Evolutionary conservation across 2,113 vertebrate genomes (phyloP).

Genomic region (Oreochromis niloticus): DNA sequence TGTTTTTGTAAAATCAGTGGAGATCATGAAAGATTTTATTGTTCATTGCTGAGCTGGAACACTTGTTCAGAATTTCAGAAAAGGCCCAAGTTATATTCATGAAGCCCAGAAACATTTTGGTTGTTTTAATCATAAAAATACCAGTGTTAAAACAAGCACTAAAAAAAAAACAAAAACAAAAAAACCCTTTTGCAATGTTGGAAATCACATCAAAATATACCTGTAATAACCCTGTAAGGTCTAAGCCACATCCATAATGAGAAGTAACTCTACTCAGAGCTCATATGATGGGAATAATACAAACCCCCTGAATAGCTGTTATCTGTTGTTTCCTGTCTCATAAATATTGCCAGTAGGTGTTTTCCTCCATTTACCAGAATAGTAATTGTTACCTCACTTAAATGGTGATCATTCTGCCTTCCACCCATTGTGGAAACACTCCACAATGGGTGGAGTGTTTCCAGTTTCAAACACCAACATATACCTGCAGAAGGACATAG

Average conservation of each 20-base stretch:
- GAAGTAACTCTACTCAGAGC: not conserved
- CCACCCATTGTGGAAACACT: not conserved
- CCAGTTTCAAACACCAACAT: not conserved
- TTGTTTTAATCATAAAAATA: not conserved
- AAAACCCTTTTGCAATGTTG: not conserved
- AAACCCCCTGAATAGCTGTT: not conserved
- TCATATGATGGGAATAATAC: not conserved
- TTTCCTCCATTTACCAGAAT: not conserved
- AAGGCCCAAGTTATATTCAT: not conserved
- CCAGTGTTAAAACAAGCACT: not conserved
- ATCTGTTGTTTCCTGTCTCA: not conserved
- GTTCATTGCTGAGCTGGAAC: not conserved
- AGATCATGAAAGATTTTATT: not conserved
- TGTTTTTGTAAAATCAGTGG: not conserved
- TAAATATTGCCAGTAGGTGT: not conserved
- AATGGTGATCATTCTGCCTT: not conserved
- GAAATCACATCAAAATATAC: not conserved
- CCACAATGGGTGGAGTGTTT: not conserved
- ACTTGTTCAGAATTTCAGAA: not conserved
- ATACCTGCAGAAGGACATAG: not conserved
- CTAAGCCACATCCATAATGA: not conserved
- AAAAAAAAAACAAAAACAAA: accelerated
- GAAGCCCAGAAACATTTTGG: not conserved
- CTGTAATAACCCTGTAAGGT: not conserved
- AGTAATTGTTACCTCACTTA: not conserved